Evolutionary conservation across 2,888 invertebrate genomes (phyloP), one percentile per base, ranked within the genome.

Genomic region (Deilephila elpenor): DNA sequence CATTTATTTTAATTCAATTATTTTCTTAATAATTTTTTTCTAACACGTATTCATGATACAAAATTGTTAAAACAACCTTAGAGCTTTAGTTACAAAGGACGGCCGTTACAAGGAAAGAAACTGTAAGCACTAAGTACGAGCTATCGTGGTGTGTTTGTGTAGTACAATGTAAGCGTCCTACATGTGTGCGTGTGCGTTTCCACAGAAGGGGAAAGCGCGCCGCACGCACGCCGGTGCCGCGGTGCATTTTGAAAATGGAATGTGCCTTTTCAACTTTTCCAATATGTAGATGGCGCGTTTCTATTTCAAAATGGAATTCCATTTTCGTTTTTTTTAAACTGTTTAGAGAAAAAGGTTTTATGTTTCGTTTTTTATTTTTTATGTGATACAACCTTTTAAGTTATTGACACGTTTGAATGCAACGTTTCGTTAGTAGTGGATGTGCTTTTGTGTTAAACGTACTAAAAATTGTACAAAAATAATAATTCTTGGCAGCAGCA

Each of bases 171-270:
- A 29, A 29, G 70, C 44, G 6, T 32, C 79, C 73, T 79, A 73
- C 73, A n/a, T 82, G 91, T 90, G 90, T 89, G 91, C 75, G 89
- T 86, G 60, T 59, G 75, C 74, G 56, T 85, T 88, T 87, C 77
- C 86, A 84, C 86, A 82, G 88, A 88, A 90, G 90, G 90, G 90
- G 91, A 91, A 91, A 91, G 85, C 89, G 83, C 81, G 83, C 83
- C 84, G 84, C 83, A 86, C 87, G 87, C 86, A 85, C 86, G 84
- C 84, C 82, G 77, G 78, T 75, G 83, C 82, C 56, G 72, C 86
- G 84, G 83, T 83, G 86, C 86, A 87, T 86, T 91, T 92, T 86
- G 85, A 90, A 91, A 92, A 91, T 89, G 88, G 90, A 91, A 91
- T 88, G 86, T 88, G 72, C 85, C 78, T 87, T 90, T 91, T 86